Evolutionary conservation across 2,113 vertebrate genomes (phyloP).

Genomic region (Hystrix cristata): DNA sequence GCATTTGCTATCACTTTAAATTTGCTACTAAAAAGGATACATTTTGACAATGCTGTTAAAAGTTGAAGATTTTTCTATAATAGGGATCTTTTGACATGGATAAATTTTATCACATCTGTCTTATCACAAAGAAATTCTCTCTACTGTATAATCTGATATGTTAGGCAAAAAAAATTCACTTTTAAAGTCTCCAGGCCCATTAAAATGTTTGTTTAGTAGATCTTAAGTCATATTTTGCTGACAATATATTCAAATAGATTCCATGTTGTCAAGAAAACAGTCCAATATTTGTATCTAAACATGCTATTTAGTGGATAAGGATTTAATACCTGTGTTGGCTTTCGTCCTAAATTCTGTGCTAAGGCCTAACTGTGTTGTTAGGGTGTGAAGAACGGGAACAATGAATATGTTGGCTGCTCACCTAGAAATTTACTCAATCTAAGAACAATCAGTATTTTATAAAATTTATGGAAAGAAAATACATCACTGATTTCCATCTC

Average conservation of each 20-base stretch:
- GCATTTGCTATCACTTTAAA: neutral
- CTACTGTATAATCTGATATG: accelerated
- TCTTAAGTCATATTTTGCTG: neutral
- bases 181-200: neutral
- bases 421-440: neutral
- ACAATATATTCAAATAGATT: neutral
- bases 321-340: too few relatives aligned
- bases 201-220: neutral
- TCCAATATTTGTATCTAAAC: neutral
- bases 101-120: neutral
- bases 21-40: neutral
- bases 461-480: constrained; percentile 37
- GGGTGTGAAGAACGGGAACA: neutral
- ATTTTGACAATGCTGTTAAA: neutral
- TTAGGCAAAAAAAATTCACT: neutral
- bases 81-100: neutral
- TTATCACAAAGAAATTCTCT: neutral
- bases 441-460: neutral
- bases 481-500: neutral
- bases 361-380: neutral
- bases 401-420: neutral
- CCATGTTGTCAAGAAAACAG: neutral
- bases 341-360: neutral
- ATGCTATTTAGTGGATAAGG: neutral
- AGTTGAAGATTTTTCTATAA: neutral